Conservation (phyloP, 2,113 vertebrate species). For the Aegithalos caudatus region DNA sequence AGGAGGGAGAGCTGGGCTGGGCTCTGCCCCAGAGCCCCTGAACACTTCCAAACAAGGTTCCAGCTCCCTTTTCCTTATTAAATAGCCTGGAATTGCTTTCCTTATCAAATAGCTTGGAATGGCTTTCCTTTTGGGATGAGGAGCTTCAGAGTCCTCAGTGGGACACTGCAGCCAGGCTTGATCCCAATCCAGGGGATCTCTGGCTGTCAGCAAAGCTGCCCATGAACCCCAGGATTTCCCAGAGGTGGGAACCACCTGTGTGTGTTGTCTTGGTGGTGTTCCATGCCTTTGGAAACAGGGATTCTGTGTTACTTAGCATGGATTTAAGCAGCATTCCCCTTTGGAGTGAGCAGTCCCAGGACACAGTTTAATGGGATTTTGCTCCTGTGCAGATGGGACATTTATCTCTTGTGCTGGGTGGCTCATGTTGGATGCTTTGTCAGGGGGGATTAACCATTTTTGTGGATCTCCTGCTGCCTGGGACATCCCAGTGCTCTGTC, state of each 20-base stretch:
- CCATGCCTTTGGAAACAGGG: background rate
- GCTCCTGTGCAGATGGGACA: background rate
- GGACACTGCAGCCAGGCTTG: background rate
- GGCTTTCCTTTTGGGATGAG: background rate
- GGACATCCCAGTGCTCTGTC: background rate
- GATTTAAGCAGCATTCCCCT: background rate
- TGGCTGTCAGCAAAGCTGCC: background rate
- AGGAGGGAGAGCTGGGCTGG: background rate
- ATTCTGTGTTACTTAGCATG: too few relatives aligned
- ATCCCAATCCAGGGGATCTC: background rate
- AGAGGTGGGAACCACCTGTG: background rate
- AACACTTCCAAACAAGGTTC: background rate
- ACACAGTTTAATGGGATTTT: background rate
- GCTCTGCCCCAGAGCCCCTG: background rate
- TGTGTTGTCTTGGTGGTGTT: background rate
- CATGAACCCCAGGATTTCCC: rapidly evolving
- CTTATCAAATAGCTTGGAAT: background rate
- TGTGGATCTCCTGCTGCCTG: background rate
- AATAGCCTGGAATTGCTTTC: background rate
- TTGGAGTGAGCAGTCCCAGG: background rate
- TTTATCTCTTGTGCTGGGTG: background rate
- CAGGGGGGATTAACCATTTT: background rate
- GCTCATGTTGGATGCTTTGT: background rate
- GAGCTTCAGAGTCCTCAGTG: background rate
- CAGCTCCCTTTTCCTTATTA: background rate